Evolutionary conservation across 2,113 vertebrate species (phyloP).

Genomic region (Cheirogaleus medius): DNA sequence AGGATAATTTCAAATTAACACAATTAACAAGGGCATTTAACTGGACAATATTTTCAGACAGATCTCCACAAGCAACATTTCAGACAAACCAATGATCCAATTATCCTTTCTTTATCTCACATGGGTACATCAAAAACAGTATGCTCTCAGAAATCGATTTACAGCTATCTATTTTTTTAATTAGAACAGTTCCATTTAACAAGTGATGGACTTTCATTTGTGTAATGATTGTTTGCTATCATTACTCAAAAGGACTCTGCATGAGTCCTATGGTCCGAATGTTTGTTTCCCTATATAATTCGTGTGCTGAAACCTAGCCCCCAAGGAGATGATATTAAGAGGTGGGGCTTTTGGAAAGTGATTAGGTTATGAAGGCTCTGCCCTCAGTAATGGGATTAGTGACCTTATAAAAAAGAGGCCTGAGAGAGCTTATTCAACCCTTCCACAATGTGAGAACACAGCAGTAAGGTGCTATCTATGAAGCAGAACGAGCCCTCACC

Average conservation of each 20-base stretch:
- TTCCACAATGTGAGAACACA: background rate
- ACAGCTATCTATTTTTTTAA: background rate
- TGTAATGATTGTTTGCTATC: background rate
- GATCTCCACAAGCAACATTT: background rate
- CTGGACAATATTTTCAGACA: background rate
- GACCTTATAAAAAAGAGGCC: background rate
- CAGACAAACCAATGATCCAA: background rate
- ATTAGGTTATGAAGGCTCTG: too few relatives aligned
- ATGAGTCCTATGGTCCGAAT: background rate
- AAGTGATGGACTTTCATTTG: background rate
- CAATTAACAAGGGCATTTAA: background rate
- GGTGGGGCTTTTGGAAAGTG: too few relatives aligned
- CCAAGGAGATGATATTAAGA: too few relatives aligned
- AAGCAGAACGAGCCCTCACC: background rate
- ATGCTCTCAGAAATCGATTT: background rate
- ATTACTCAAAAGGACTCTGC: background rate
- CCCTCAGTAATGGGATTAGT: background rate
- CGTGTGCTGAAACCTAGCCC: background rate
- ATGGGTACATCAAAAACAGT: background rate
- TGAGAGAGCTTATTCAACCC: too few relatives aligned
- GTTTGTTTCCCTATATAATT: background rate
- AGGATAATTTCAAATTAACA: background rate
- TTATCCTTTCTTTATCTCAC: background rate
- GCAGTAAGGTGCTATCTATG: background rate
- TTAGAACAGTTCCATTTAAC: background rate